These are phyloP conservation scores for Euwallacea similis DNA, from an alignment of 1,140 invertebrate genomes.

Conservation along the genomic window DNA sequence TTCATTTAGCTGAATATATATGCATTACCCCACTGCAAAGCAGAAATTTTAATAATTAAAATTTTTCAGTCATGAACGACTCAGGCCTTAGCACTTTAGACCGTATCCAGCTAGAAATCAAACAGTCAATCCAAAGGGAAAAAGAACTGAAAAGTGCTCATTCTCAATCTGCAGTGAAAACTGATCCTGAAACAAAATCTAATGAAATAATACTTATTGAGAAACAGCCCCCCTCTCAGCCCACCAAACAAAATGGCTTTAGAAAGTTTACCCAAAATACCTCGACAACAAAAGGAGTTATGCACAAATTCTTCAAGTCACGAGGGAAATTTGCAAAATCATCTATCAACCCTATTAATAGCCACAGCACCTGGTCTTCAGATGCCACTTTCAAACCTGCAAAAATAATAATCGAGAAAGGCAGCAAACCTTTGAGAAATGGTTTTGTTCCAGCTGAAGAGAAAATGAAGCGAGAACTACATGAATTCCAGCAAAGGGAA, in stretches of 20 bases:
- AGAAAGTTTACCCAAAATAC: conserved; percentile 45
- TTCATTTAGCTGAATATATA: background rate
- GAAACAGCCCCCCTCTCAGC: background rate
- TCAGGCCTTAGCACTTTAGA: conserved; percentile 47
- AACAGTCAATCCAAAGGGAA: conserved; percentile 49
- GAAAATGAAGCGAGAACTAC: conserved; percentile 49
- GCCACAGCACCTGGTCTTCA: conserved; percentile 31
- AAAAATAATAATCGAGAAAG: conserved; percentile 44
- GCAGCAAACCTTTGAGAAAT: conserved; percentile 44
- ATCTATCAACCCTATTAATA: conserved; percentile 26
- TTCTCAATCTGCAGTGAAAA: conserved; percentile 3
- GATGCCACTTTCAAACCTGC: conserved; percentile 44
- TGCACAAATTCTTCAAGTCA: conserved; percentile 53
- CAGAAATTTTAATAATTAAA: no score
- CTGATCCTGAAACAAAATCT: background rate
- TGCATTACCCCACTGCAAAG: no score
- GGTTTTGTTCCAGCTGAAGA: conserved; percentile 51
- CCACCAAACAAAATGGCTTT: conserved; percentile 31
- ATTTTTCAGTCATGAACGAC: conserved; percentile 41
- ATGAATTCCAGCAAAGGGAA: conserved; percentile 49
- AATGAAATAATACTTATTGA: background rate
- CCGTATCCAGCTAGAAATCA: conserved; percentile 52
- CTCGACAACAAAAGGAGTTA: conserved; percentile 47
- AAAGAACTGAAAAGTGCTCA: conserved; percentile 46
- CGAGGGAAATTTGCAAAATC: conserved; percentile 45